Evolutionary conservation across 35 echinoderm and acorn worm genomes (phyloP).

Genomic region (Diadema setosum): DNA sequence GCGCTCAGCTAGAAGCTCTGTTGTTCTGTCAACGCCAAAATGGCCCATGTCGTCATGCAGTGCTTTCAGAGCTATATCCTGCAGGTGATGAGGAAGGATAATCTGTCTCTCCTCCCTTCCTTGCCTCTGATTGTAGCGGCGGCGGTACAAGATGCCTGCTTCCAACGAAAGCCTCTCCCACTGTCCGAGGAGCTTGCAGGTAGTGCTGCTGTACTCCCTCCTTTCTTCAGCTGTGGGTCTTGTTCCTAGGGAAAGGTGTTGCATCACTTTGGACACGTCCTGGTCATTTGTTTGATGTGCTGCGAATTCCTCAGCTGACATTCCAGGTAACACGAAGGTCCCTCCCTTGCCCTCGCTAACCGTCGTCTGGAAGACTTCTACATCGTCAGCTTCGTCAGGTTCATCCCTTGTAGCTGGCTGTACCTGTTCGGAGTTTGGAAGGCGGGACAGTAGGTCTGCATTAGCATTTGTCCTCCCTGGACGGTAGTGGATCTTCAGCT

Average conservation of each 20-base stretch:
- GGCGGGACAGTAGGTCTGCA: slow-evolving; percentile 34
- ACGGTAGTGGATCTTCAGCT: slow-evolving; percentile 18
- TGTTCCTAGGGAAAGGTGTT: too few relatives aligned
- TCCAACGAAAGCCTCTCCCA: not conserved
- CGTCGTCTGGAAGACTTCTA: too few relatives aligned
- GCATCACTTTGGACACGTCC: too few relatives aligned
- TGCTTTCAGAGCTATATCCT: not conserved
- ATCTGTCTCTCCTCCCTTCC: not conserved
- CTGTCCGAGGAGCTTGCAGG: not conserved
- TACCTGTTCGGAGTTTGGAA: too few relatives aligned
- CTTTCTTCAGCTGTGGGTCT: too few relatives aligned
- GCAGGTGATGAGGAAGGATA: slow-evolving; percentile 4
- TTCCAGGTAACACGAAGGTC: too few relatives aligned
- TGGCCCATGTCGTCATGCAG: slow-evolving; percentile 59
- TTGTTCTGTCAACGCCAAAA: slow-evolving; percentile 27
- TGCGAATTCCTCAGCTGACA: too few relatives aligned
- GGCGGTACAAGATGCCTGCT: not conserved
- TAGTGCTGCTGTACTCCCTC: too few relatives aligned
- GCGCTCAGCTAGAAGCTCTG: slow-evolving; percentile 3
- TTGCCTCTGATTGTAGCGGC: not conserved
- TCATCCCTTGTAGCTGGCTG: too few relatives aligned
- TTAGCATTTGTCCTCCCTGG: not conserved
- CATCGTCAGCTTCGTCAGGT: too few relatives aligned
- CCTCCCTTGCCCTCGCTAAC: too few relatives aligned
- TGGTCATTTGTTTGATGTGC: too few relatives aligned